Percentiles rank a stretch among this genome's conserved stretches.
Conservation (phyloP, 1,140 invertebrate species). For the Armadillidium nasatum region DNA sequence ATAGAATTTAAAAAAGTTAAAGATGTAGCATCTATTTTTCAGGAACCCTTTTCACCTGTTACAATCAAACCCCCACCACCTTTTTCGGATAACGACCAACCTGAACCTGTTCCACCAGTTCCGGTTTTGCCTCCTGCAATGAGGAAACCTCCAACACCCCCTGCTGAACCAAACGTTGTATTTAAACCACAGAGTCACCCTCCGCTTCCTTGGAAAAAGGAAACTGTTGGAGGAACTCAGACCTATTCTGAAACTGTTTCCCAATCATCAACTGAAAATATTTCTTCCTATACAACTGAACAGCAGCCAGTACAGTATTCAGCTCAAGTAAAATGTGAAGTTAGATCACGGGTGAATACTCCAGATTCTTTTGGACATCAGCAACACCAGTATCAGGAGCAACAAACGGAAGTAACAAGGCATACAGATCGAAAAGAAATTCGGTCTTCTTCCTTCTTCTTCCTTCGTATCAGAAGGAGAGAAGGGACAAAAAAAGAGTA, state of each 20-base stretch:
- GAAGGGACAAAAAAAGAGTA: slow-evolving; percentile 9
- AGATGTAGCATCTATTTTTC: slow-evolving; percentile 40
- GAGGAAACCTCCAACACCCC: slow-evolving; percentile 27
- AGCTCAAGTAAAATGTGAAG: slow-evolving; percentile 42
- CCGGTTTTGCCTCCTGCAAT: slow-evolving; percentile 41
- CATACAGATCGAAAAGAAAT: slow-evolving; percentile 21
- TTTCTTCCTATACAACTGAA: slow-evolving; percentile 35
- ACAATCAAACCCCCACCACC: slow-evolving; percentile 34
- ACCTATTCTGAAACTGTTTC: slow-evolving; percentile 41
- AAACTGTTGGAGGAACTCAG: slow-evolving; percentile 34
- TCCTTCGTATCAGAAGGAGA: slow-evolving; percentile 17
- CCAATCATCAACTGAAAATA: slow-evolving; percentile 40
- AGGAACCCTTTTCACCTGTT: slow-evolving; percentile 41
- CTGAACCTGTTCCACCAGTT: slow-evolving; percentile 35
- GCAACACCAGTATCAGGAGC: slow-evolving; percentile 14
- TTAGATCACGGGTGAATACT: slow-evolving; percentile 41
- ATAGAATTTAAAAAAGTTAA: slow-evolving; percentile 30
- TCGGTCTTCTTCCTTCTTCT: slow-evolving; percentile 20
- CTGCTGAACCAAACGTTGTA: slow-evolving; percentile 8
- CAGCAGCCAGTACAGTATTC: slow-evolving; percentile 43
- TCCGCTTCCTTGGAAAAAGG: slow-evolving; percentile 32
- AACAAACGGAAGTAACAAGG: slow-evolving; percentile 11
- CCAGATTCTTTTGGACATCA: slow-evolving; percentile 31
- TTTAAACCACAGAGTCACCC: not conserved
- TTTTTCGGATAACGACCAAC: slow-evolving; percentile 24